A percentile compares a stretch with the other conserved stretches of the same genome.
These are phyloP conservation scores for Epirrita christyi DNA, from an alignment of 2,888 invertebrate species.

Conservation along the genomic window DNA sequence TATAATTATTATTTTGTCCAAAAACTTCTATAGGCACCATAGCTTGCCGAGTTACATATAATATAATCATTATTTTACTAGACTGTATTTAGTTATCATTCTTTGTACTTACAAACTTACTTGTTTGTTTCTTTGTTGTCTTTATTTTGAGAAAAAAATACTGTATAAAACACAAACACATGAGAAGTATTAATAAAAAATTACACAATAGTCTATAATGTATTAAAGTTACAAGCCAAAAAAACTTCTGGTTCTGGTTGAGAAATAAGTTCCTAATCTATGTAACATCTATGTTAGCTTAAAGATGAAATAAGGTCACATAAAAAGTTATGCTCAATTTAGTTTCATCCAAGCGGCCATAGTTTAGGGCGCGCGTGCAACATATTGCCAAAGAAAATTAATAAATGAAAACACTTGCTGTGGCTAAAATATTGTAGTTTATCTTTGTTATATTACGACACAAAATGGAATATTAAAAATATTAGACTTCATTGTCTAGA, in stretches of 20 bases:
- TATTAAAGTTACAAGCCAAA: slow-evolving; percentile 4
- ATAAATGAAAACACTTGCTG: slow-evolving; percentile 54
- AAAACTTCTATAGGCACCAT: too few relatives aligned
- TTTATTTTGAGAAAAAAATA: too few relatives aligned
- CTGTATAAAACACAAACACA: too few relatives aligned
- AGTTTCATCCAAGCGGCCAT: slow-evolving; percentile 68
- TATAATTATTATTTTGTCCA: too few relatives aligned
- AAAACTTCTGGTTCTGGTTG: neutral
- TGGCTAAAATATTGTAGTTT: neutral
- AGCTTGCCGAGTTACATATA: too few relatives aligned
- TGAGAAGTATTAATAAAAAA: too few relatives aligned
- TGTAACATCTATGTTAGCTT: slow-evolving; percentile 50
- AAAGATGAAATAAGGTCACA: slow-evolving; percentile 65
- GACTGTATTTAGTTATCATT: too few relatives aligned
- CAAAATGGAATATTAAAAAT: neutral
- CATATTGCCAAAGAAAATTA: slow-evolving; percentile 78
- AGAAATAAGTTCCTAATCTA: slow-evolving; percentile 11
- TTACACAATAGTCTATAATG: neutral
- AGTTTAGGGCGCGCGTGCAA: slow-evolving; percentile 75
- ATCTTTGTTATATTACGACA: slow-evolving; percentile 8
- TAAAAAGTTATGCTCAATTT: slow-evolving; percentile 78
- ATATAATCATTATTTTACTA: too few relatives aligned
- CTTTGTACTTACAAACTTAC: too few relatives aligned
- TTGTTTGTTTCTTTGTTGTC: too few relatives aligned
- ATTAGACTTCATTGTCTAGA: too few relatives aligned